Evolutionary conservation across 2,113 vertebrate genomes (phyloP).

Genomic region (Prionailurus bengalensis): DNA sequence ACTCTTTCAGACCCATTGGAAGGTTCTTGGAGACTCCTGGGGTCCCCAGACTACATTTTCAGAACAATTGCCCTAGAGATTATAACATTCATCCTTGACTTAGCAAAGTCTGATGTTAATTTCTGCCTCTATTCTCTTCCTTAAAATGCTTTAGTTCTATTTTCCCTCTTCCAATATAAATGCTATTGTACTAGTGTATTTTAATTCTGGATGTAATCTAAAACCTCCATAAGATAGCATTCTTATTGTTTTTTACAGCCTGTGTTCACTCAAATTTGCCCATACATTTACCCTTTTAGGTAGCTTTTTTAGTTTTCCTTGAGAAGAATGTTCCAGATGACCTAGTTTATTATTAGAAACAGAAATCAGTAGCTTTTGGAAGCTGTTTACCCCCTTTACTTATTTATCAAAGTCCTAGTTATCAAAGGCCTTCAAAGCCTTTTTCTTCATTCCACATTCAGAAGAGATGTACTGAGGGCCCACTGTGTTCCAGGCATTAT

Average conservation of each 20-base stretch:
- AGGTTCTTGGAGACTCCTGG: background rate
- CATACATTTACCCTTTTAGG: background rate
- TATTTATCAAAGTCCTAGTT: background rate
- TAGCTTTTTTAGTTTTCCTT: slow-evolving; percentile 26
- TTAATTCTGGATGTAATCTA: background rate
- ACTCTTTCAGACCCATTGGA: background rate
- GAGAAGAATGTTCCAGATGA: slow-evolving; percentile 15
- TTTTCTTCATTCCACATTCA: slow-evolving; percentile 24
- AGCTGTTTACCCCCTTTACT: background rate
- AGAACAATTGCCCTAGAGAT: background rate
- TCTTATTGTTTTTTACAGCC: background rate
- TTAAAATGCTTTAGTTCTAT: background rate
- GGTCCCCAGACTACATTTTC: background rate
- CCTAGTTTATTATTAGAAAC: background rate
- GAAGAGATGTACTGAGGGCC: background rate
- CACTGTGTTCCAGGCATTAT: background rate
- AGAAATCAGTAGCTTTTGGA: slow-evolving; percentile 45
- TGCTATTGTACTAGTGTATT: background rate
- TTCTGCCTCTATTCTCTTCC: slow-evolving; percentile 30
- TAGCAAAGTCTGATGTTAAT: background rate
- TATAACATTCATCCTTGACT: background rate
- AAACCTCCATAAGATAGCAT: background rate
- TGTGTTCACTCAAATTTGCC: background rate
- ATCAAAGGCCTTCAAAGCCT: background rate
- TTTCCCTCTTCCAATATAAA: background rate